Conservation (phyloP, 1,140 invertebrate genomes). For the Frieseomelitta varia region DNA sequence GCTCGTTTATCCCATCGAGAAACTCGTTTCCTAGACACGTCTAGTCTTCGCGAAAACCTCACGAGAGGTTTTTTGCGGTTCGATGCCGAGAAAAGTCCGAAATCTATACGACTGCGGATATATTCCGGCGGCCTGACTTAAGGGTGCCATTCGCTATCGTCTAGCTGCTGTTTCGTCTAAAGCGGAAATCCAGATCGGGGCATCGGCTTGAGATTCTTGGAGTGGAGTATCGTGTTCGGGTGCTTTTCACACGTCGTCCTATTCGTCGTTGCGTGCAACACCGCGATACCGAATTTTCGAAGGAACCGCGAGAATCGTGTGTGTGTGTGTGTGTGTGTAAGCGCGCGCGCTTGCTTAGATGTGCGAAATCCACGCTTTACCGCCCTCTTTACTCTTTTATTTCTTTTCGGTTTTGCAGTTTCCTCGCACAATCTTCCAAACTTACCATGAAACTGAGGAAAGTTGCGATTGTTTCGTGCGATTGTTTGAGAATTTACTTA, state of each 20-base stretch:
- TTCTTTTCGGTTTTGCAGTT: background rate
- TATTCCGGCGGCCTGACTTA: constrained; percentile 47
- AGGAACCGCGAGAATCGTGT: background rate
- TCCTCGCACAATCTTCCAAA: background rate
- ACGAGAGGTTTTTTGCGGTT: constrained; percentile 31
- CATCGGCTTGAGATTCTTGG: constrained; percentile 55
- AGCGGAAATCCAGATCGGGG: constrained; percentile 55
- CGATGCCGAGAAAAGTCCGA: constrained; percentile 31
- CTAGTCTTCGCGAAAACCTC: background rate
- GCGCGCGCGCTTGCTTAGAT: background rate
- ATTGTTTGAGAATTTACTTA: background rate
- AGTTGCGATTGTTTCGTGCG: background rate
- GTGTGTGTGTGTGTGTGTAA: no score
- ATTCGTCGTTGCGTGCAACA: background rate
- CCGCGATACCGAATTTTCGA: background rate
- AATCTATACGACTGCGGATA: constrained; percentile 47
- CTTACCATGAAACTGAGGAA: background rate
- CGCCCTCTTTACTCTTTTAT: background rate
- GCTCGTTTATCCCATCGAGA: background rate
- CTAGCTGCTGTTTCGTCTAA: constrained; percentile 37
- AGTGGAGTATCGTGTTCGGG: constrained; percentile 72
- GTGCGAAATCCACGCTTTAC: background rate
- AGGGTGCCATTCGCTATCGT: background rate
- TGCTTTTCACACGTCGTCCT: background rate
- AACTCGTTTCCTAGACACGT: background rate